Conservation (phyloP, 2,113 vertebrate species). For the Ariopsis seemanni region DNA sequence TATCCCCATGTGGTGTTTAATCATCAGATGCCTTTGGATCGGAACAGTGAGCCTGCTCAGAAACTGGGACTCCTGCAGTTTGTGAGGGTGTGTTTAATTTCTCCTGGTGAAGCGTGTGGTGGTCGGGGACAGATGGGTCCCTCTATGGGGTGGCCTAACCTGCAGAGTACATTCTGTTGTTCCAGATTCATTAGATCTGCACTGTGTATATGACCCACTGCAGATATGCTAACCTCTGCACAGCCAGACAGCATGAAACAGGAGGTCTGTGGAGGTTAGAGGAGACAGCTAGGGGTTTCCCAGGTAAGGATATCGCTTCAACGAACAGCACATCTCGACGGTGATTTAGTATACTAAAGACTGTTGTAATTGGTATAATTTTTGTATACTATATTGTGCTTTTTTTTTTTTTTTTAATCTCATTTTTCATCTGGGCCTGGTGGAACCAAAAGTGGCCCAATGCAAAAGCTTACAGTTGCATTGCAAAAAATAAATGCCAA, state of each 20-base stretch:
- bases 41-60: conserved; percentile 61
- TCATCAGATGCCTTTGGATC: conserved; percentile 71
- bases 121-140: conserved; percentile 21
- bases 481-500: too few relatives aligned
- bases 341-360: background rate
- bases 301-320: conserved; percentile 45
- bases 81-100: conserved; percentile 39
- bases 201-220: conserved; percentile 54
- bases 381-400: background rate
- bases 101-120: conserved; percentile 18
- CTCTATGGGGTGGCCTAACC: conserved; percentile 19
- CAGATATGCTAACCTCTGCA: conserved; percentile 51
- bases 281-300: conserved; percentile 66
- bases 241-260: conserved; percentile 66
- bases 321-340: background rate
- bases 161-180: conserved; percentile 58
- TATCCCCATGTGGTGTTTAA: conserved; percentile 68
- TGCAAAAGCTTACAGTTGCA: too few relatives aligned
- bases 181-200: conserved; percentile 55
- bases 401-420: too few relatives aligned
- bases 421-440: too few relatives aligned
- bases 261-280: conserved; percentile 61
- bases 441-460: too few relatives aligned
- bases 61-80: conserved; percentile 44
- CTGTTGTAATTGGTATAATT: background rate